phyloP scores from a whole-genome alignment of 2,113 vertebrate genomes.

The Ahaetulla prasina region DNA sequence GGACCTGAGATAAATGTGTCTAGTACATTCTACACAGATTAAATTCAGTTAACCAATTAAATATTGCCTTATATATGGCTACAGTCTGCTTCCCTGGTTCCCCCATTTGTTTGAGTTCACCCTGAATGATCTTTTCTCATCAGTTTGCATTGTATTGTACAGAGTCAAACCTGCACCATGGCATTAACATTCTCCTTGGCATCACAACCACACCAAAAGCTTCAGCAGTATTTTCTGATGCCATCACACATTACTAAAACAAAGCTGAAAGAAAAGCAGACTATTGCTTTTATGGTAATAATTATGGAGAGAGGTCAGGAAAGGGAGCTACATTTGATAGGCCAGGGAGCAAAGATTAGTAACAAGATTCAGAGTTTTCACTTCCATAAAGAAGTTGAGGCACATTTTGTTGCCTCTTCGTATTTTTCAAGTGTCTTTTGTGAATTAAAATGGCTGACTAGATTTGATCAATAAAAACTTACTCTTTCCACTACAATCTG shows the following conservation, averaged over 20 bases:
- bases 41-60: neutral
- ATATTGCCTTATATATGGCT: neutral
- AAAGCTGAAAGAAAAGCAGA: neutral
- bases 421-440: neutral
- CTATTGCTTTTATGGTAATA: neutral
- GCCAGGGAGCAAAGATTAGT: neutral
- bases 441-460: conserved; percentile 10
- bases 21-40: accelerated
- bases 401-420: neutral
- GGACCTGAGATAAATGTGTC: neutral
- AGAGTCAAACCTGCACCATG: conserved; percentile 2
- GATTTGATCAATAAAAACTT: neutral
- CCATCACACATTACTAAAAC: neutral
- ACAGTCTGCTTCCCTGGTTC: neutral
- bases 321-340: conserved; percentile 1
- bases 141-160: neutral
- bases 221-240: conserved; percentile 13
- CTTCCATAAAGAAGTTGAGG: neutral
- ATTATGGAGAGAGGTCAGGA: accelerated
- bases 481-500: neutral
- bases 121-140: conserved; percentile 3
- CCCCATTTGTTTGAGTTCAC: neutral
- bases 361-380: neutral
- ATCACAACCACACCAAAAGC: neutral
- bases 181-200: conserved; percentile 36